Conservation (phyloP, 2,113 vertebrate species). For the Psammodynastes pulverulentus region DNA sequence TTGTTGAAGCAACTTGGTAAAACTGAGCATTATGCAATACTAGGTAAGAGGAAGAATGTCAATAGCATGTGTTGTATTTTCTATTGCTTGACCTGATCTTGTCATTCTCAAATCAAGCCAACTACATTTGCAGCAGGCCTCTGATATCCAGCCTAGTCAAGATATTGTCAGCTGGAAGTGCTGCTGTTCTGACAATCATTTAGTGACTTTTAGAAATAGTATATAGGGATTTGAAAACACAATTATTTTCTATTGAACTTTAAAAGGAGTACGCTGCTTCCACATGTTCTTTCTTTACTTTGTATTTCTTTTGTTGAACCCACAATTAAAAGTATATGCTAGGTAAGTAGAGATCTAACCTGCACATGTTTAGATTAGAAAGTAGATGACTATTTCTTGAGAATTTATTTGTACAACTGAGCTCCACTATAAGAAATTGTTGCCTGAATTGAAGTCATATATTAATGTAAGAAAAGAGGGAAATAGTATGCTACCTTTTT, state of each 20-base stretch:
- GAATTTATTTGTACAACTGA: background rate
- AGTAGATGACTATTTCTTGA: background rate
- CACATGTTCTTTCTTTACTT: background rate
- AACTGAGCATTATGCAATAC: background rate
- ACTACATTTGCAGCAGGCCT: background rate
- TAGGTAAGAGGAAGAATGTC: slow-evolving; percentile 30
- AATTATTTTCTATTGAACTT: background rate
- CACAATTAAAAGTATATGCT: background rate
- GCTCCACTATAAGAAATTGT: background rate
- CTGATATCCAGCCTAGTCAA: background rate
- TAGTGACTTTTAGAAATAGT: background rate
- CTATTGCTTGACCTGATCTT: background rate
- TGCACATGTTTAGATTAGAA: background rate
- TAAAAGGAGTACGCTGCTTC: background rate
- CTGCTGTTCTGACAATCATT: background rate
- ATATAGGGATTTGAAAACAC: background rate
- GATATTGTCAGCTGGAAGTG: background rate
- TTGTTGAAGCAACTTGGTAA: background rate
- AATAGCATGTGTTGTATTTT: background rate
- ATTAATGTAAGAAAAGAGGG: background rate
- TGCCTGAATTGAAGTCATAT: background rate
- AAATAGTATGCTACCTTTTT: background rate
- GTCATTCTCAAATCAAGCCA: background rate
- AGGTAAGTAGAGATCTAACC: background rate
- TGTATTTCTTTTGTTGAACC: background rate